Evolutionary conservation across 2,888 invertebrate genomes (phyloP).

Genomic region (Agonopterix subpropinquella): DNA sequence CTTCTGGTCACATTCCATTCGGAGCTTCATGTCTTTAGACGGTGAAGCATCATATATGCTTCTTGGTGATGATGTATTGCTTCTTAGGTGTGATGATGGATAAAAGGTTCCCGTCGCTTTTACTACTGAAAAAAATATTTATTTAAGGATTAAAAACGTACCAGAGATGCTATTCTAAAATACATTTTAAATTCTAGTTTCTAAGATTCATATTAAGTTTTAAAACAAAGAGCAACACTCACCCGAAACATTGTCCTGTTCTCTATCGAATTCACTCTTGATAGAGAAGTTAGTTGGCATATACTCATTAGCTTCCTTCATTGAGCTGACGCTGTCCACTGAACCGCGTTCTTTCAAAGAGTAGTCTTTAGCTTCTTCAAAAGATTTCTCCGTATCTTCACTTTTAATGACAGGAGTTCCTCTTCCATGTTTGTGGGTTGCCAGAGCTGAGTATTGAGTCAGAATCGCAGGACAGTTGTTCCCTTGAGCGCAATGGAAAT

Average conservation of each 20-base stretch:
- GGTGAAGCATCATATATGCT: conserved; percentile 72
- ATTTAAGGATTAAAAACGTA: too few relatives aligned
- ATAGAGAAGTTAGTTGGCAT: conserved; percentile 62
- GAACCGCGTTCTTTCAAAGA: conserved; percentile 67
- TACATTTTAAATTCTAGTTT: not conserved
- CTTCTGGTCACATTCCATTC: conserved; percentile 57
- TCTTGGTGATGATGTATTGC: conserved; percentile 71
- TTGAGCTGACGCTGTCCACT: conserved; percentile 53
- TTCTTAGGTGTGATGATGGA: conserved; percentile 82
- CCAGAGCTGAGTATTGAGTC: conserved; percentile 66
- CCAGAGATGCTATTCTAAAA: too few relatives aligned
- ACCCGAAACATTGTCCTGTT: conserved; percentile 70
- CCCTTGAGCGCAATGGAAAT: conserved; percentile 69
- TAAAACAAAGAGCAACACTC: conserved; percentile 31
- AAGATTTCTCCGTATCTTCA: conserved; percentile 57
- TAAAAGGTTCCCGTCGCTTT: conserved; percentile 95
- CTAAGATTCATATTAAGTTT: not conserved
- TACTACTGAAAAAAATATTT: conserved; percentile 83
- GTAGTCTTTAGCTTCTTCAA: conserved; percentile 70
- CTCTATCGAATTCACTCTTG: conserved; percentile 67
- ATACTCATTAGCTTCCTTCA: conserved; percentile 53
- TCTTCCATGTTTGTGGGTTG: conserved; percentile 69
- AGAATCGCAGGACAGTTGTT: conserved; percentile 67
- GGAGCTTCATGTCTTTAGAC: conserved; percentile 66
- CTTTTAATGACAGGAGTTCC: conserved; percentile 62